Evolutionary conservation across 2,888 invertebrate genomes (phyloP).

Genomic region (Epirrhoe tristata): DNA sequence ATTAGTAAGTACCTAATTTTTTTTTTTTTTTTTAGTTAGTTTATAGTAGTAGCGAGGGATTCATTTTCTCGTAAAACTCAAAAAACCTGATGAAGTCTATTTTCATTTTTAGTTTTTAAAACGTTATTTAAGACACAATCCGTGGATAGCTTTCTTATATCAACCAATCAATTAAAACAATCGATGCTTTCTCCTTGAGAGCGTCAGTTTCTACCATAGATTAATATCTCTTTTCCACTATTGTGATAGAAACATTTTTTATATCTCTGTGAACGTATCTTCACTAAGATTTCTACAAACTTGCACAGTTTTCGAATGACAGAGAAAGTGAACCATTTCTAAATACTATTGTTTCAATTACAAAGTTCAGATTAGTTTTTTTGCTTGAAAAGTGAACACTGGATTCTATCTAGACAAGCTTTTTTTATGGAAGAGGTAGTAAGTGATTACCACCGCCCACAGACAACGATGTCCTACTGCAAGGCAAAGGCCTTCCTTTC

Average conservation of each 20-base stretch:
- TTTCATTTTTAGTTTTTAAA: not conserved
- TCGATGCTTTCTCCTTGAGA: not conserved
- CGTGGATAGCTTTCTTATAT: not conserved
- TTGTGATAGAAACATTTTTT: not conserved
- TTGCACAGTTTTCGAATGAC: not conserved
- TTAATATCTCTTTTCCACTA: not conserved
- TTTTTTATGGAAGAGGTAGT: too few relatives aligned
- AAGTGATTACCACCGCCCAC: too few relatives aligned
- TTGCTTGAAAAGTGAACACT: not conserved
- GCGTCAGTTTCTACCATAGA: not conserved
- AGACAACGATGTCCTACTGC: too few relatives aligned
- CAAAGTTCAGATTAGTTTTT: not conserved
- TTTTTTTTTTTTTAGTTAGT: too few relatives aligned
- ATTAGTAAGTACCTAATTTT: too few relatives aligned
- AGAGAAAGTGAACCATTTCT: not conserved
- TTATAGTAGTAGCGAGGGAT: too few relatives aligned
- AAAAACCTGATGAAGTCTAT: too few relatives aligned
- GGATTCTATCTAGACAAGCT: not conserved
- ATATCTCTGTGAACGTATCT: not conserved
- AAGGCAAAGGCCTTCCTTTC: too few relatives aligned
- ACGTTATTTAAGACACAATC: not conserved
- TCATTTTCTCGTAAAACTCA: too few relatives aligned
- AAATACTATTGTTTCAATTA: not conserved
- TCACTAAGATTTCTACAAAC: too few relatives aligned
- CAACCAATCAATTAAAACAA: not conserved